Percentiles rank a stretch among this genome's conserved stretches.
Evolutionary conservation across 2,888 invertebrate species (phyloP).

Genomic region (Mythimna loreyi): DNA sequence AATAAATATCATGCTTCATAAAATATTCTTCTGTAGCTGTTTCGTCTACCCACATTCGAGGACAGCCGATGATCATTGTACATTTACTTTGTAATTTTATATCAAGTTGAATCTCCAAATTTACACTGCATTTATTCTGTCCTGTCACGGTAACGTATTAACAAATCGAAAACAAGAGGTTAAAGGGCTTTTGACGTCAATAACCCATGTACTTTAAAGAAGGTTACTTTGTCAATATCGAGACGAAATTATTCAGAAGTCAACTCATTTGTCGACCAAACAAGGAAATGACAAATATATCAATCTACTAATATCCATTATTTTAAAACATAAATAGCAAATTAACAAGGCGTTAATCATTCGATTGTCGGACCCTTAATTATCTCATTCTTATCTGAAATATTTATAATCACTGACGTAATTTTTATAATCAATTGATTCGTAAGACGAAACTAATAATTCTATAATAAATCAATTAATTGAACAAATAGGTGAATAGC

Average conservation of each 20-base stretch:
- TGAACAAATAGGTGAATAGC: slow-evolving; percentile 71
- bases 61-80: slow-evolving; percentile 16
- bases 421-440: slow-evolving; percentile 56
- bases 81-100: slow-evolving; percentile 27
- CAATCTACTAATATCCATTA: slow-evolving; percentile 28
- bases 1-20: too few species aligned
- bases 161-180: slow-evolving; percentile 34
- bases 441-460: slow-evolving; percentile 58
- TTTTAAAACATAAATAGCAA: slow-evolving; percentile 45
- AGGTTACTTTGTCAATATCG: slow-evolving; percentile 39
- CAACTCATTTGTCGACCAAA: slow-evolving; percentile 19
- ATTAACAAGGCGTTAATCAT: slow-evolving; percentile 56
- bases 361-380: slow-evolving; percentile 51
- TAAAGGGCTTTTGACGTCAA: slow-evolving; percentile 52
- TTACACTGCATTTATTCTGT: slow-evolving; percentile 30
- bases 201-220: slow-evolving; percentile 25
- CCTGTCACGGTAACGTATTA: slow-evolving; percentile 39
- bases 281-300: slow-evolving; percentile 52
- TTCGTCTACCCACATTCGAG: slow-evolving; percentile 13
- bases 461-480: slow-evolving; percentile 75
- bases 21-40: neutral
- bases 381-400: slow-evolving; percentile 47
- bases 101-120: slow-evolving; percentile 25
- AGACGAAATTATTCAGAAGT: slow-evolving; percentile 44
- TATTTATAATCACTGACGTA: slow-evolving; percentile 50